Conservation (phyloP, 2,113 vertebrate genomes). For the Sula dactylatra region DNA sequence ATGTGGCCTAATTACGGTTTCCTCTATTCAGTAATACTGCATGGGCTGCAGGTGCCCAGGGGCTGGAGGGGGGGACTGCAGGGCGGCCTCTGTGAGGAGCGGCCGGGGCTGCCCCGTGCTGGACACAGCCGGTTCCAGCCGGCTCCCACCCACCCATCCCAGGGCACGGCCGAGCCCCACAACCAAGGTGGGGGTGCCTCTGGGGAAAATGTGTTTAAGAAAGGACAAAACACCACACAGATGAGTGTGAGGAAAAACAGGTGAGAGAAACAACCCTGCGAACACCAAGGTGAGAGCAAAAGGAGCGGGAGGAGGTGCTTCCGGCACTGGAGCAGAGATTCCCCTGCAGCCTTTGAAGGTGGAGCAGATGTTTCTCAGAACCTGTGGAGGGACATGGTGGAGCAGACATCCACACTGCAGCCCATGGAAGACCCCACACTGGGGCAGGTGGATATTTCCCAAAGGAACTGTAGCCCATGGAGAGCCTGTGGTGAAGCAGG, state of each 20-base stretch:
- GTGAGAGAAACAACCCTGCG: background rate
- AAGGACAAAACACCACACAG: background rate
- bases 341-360: background rate
- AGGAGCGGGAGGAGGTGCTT: background rate
- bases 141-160: fast-evolving
- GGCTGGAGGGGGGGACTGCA: fast-evolving
- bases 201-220: fast-evolving
- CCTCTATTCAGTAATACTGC: fast-evolving
- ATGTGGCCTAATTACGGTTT: fast-evolving
- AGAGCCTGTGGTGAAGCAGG: background rate
- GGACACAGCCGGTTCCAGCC: fast-evolving
- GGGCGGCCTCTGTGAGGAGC: fast-evolving
- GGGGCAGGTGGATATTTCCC: background rate
- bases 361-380: background rate
- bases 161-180: fast-evolving
- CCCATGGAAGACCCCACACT: background rate
- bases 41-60: fast-evolving
- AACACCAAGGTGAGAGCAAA: background rate
- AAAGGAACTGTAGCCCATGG: background rate
- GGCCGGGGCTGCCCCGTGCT: fast-evolving
- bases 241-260: background rate
- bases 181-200: fast-evolving
- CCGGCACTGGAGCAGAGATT: background rate
- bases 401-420: fast-evolving
- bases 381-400: background rate